Evolutionary conservation across 2,797 vertebrate species (phyloP).

Genomic region (Merluccius polli): DNA sequence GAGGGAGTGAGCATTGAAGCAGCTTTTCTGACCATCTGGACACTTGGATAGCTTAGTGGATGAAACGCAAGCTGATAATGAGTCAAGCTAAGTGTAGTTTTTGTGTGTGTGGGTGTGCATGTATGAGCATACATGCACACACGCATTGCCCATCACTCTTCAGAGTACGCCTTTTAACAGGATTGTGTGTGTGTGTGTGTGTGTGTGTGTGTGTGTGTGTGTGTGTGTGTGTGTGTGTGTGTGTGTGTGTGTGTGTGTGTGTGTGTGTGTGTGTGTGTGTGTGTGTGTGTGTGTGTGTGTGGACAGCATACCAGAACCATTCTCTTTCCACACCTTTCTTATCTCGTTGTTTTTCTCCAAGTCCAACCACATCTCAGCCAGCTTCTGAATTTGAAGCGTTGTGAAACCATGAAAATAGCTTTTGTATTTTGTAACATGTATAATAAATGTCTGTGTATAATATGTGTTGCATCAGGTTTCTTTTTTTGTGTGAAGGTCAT

Average conservation of each 20-base stretch:
- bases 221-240: slow-evolving; percentile 28
- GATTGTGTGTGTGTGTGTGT: slow-evolving; percentile 61
- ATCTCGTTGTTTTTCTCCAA: not conserved
- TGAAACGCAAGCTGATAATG: slow-evolving; percentile 75
- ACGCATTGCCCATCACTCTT: slow-evolving; percentile 36
- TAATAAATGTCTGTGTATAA: slow-evolving; percentile 3
- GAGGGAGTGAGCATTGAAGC: slow-evolving; percentile 57
- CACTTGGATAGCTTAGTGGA: slow-evolving; percentile 69
- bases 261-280: slow-evolving; percentile 57
- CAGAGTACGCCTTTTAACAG: slow-evolving; percentile 63
- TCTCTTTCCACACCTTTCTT: not conserved
- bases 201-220: slow-evolving; percentile 29
- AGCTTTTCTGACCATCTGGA: slow-evolving; percentile 79
- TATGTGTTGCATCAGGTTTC: not conserved
- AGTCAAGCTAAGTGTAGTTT: slow-evolving; percentile 65
- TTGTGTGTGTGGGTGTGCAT: slow-evolving; percentile 20
- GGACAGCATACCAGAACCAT: not conserved
- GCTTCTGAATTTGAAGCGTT: not conserved
- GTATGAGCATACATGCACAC: slow-evolving; percentile 10
- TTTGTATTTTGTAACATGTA: not conserved
- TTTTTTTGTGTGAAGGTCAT: not conserved
- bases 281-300: slow-evolving; percentile 29
- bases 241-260: slow-evolving; percentile 53
- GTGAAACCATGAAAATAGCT: not conserved
- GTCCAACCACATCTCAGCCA: not conserved